Percentiles rank a stretch among this genome's conserved stretches.
These are phyloP conservation scores for Mastacembelus armatus DNA, from an alignment of 2,797 vertebrate species.

Conservation along the genomic window DNA sequence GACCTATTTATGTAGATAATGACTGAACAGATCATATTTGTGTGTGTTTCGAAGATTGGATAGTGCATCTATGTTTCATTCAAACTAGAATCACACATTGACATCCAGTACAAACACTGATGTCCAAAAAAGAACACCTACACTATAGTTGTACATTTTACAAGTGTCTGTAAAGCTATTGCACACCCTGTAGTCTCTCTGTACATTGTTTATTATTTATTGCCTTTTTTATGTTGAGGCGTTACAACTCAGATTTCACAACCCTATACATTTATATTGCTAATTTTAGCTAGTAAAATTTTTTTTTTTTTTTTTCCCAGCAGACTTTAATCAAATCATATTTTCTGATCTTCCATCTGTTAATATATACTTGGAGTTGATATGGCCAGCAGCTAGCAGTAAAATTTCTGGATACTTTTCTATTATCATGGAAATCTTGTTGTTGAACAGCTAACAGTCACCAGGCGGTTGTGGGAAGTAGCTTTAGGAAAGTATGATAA, in stretches of 20 bases:
- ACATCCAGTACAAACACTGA: background rate
- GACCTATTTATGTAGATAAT: too few relatives aligned
- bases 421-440: constrained; percentile 19
- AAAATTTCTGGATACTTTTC: constrained; percentile 18
- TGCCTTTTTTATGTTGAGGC: constrained; percentile 4
- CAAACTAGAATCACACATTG: background rate
- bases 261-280: background rate
- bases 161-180: background rate
- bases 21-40: background rate
- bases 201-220: background rate
- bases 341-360: background rate
- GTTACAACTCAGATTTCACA: constrained; percentile 6
- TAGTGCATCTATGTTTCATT: background rate
- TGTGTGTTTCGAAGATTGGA: background rate
- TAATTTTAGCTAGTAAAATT: background rate
- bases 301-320: too few relatives aligned
- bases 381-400: constrained; percentile 15
- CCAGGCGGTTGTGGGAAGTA: constrained; percentile 54
- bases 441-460: constrained; percentile 18
- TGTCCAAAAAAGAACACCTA: background rate
- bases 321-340: constrained; percentile 1
- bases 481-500: constrained; percentile 76
- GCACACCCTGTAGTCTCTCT: background rate
- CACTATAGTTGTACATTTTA: background rate
- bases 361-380: background rate